phyloP scores from a whole-genome alignment of 2,113 vertebrate species.

The Eclectus roratus region DNA sequence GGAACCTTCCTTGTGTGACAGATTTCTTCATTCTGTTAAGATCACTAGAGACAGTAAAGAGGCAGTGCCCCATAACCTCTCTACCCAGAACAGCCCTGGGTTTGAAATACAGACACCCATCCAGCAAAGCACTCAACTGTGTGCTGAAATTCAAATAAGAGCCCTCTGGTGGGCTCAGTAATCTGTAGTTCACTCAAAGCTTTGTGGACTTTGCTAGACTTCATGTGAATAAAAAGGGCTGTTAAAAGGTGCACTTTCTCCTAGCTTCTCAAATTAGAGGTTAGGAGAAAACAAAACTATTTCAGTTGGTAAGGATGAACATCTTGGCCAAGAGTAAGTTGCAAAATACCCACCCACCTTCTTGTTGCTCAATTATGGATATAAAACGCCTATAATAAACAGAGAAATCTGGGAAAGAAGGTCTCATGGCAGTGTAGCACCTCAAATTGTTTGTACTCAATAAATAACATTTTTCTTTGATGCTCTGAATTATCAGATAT shows the following conservation, averaged over 20 bases:
- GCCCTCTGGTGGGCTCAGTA: neutral
- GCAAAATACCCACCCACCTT: slow-evolving; percentile 34
- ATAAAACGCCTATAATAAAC: slow-evolving; percentile 35
- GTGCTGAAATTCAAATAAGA: neutral
- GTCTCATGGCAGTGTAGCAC: neutral
- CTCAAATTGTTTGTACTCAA: slow-evolving; percentile 30
- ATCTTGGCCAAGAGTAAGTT: slow-evolving; percentile 36
- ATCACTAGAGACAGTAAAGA: neutral
- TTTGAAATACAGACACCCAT: neutral
- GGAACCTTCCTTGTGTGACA: neutral
- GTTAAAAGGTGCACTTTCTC: neutral
- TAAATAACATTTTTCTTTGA: slow-evolving; percentile 44
- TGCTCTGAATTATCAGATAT: slow-evolving; percentile 48
- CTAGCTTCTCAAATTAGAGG: neutral
- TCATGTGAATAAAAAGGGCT: neutral
- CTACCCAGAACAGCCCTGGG: neutral
- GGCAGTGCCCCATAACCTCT: neutral
- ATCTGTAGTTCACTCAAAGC: neutral
- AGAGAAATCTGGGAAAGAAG: slow-evolving; percentile 8
- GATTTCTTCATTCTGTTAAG: neutral
- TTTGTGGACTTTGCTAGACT: neutral
- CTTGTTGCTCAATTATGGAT: slow-evolving; percentile 28
- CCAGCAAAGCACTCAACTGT: neutral
- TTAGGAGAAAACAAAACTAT: neutral
- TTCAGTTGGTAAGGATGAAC: slow-evolving; percentile 14